Conservation (phyloP, 2,888 invertebrate genomes). For the Strigamia crassipes region DNA sequence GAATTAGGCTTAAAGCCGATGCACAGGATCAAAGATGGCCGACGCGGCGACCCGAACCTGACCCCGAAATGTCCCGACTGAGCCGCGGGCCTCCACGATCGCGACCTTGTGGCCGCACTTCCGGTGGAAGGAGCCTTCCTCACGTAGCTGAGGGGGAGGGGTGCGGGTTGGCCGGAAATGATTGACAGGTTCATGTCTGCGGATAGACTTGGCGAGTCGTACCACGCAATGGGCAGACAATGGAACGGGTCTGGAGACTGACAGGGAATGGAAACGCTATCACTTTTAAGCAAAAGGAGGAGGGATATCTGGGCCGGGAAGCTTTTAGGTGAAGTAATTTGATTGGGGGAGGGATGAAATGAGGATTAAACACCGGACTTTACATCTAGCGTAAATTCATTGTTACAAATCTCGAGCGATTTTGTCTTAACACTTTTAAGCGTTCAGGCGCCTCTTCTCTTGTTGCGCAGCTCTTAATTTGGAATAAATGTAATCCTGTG, state of each 20-base stretch:
- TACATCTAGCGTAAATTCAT: too few species aligned
- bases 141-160: background rate
- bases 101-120: background rate
- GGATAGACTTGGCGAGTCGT: background rate
- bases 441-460: too few species aligned
- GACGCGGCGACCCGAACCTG: background rate
- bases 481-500: too few species aligned
- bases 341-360: background rate
- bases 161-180: background rate
- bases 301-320: background rate
- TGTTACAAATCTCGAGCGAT: too few species aligned
- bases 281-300: background rate
- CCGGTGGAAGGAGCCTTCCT: background rate
- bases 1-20: too few species aligned
- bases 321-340: background rate
- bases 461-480: too few species aligned
- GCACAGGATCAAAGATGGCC: too few species aligned
- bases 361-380: too few species aligned
- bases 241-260: background rate
- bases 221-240: slow-evolving; percentile 28
- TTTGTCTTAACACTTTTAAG: too few species aligned
- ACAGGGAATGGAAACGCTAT: background rate
- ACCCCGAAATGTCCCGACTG: background rate
- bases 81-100: background rate
- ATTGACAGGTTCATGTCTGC: slow-evolving; percentile 22